These are phyloP conservation scores for Hippocampus zosterae DNA, from an alignment of 2,113 vertebrate species.

Conservation along the genomic window DNA sequence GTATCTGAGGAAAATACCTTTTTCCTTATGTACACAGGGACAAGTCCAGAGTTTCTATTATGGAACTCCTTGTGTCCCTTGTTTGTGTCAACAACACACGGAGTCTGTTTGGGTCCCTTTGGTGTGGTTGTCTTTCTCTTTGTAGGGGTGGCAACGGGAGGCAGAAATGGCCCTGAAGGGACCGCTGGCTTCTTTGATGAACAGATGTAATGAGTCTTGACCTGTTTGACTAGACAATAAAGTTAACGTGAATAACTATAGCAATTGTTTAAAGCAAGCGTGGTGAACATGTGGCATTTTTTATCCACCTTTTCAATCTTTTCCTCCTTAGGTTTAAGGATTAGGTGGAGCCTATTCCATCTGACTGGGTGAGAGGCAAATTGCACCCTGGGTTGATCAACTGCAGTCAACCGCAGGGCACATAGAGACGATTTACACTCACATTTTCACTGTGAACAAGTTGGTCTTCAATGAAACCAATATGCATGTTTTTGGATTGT, in stretches of 20 bases:
- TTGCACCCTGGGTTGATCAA: no score
- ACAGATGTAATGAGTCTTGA: background rate
- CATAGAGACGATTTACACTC: no score
- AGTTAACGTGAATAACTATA: background rate
- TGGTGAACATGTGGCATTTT: background rate
- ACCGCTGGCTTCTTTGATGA: background rate
- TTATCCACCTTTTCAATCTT: background rate
- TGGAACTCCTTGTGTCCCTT: slow-evolving; percentile 4
- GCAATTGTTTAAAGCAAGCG: background rate
- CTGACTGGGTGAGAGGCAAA: no score
- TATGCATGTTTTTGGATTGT: no score
- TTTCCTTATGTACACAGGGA: slow-evolving; percentile 3
- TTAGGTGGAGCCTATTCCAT: no score
- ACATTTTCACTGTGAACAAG: no score
- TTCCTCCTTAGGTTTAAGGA: background rate
- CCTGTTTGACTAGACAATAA: background rate
- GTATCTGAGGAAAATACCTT: slow-evolving; percentile 1
- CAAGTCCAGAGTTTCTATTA: slow-evolving; percentile 1
- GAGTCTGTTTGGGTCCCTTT: background rate
- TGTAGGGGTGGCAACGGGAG: background rate
- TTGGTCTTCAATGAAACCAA: no score
- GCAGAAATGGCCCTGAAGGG: background rate
- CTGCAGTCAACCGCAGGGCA: no score
- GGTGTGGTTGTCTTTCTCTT: background rate
- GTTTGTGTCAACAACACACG: slow-evolving; percentile 3